Evolutionary conservation across 2,888 invertebrate species (phyloP).

Genomic region (Coecobrya sp.): DNA sequence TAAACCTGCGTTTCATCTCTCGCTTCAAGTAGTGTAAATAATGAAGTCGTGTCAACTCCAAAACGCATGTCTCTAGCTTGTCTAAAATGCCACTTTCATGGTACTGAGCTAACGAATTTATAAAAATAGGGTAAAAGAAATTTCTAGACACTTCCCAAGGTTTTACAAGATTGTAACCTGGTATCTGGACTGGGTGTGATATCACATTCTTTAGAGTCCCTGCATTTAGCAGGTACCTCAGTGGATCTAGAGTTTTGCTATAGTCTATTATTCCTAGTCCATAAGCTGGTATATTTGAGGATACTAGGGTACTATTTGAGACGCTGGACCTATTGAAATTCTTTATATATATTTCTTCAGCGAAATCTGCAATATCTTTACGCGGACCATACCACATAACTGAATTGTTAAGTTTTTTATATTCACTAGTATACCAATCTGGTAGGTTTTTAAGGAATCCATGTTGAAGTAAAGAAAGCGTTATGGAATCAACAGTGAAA

Average conservation of each 20-base stretch:
- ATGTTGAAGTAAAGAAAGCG: background rate
- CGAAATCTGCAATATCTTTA: background rate
- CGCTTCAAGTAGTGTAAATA: too few species aligned
- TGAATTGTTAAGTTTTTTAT: background rate
- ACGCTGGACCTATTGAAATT: background rate
- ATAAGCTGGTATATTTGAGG: background rate
- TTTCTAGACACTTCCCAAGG: background rate
- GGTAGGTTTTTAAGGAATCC: background rate
- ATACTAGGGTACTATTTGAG: background rate
- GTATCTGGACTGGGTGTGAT: background rate
- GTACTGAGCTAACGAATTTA: background rate
- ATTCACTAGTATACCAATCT: background rate
- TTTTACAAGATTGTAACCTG: background rate
- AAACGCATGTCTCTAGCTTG: background rate
- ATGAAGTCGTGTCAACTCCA: background rate
- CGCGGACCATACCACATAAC: background rate
- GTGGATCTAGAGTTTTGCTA: background rate
- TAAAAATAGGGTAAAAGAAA: background rate
- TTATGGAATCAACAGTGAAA: background rate
- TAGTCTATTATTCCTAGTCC: background rate
- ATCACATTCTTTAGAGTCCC: background rate
- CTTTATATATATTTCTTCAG: background rate
- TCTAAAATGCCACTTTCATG: background rate
- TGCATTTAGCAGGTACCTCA: background rate
- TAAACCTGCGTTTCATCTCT: too few species aligned